Evolutionary conservation across 1,140 invertebrate species (phyloP).

Genomic region (Nephotettix cincticeps): DNA sequence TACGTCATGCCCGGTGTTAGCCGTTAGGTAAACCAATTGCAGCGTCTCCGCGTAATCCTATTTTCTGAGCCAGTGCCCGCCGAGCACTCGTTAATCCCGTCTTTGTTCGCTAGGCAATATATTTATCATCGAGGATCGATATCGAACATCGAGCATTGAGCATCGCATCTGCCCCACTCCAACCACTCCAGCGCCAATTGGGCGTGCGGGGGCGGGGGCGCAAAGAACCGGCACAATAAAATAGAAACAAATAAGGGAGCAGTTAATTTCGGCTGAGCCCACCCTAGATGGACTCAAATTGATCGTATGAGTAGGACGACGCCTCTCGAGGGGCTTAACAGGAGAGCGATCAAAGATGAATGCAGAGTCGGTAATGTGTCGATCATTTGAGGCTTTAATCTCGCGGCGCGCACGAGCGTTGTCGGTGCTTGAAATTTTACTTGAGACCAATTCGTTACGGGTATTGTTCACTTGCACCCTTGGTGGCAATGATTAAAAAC

Average conservation of each 20-base stretch:
- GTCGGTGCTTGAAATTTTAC: no score
- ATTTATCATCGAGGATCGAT: conserved; percentile 1
- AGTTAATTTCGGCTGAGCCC: conserved; percentile 5
- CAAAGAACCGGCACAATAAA: background rate
- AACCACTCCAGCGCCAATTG: conserved; percentile 1
- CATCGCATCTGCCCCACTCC: background rate
- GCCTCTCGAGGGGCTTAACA: no score
- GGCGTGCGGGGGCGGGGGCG: background rate
- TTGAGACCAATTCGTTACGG: no score
- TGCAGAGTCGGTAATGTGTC: no score
- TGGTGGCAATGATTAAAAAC: no score
- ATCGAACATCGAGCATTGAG: background rate
- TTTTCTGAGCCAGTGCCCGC: conserved; percentile 4
- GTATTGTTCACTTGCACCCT: no score
- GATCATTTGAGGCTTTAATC: no score
- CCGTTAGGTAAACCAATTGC: conserved; percentile 9
- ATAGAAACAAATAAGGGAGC: conserved; percentile 6
- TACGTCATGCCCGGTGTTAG: background rate
- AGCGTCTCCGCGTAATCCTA: background rate
- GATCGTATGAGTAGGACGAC: no score
- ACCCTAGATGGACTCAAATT: no score
- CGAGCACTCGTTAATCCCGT: background rate
- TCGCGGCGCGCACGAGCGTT: no score
- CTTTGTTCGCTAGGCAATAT: background rate
- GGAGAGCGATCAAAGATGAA: no score